phyloP scores from a whole-genome alignment of 2,113 vertebrate species.

The Sterna hirundo region DNA sequence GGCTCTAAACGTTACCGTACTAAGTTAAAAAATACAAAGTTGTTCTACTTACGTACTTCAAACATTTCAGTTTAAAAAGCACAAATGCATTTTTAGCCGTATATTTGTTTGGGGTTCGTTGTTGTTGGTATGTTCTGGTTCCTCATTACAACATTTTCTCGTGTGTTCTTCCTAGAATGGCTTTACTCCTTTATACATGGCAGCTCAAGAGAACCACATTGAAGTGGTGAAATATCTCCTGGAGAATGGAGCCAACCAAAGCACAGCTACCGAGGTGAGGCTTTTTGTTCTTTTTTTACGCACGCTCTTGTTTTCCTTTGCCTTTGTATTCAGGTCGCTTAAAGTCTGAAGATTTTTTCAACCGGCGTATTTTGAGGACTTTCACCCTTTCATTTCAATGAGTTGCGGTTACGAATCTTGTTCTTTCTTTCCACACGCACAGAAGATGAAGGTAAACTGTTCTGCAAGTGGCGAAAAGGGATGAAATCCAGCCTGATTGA shows the following conservation, averaged over 20 bases:
- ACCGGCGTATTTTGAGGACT: neutral
- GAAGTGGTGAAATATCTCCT: slow-evolving; percentile 95
- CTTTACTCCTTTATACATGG: slow-evolving; percentile 98
- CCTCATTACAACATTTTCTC: neutral
- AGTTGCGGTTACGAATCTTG: neutral
- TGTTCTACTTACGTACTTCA: neutral
- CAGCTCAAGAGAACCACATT: slow-evolving; percentile 96
- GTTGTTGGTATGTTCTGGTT: neutral
- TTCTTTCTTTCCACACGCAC: neutral
- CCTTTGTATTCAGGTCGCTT: neutral
- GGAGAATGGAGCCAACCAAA: slow-evolving; percentile 98
- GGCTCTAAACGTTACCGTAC: neutral
- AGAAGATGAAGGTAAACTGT: neutral
- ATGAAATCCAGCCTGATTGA: neutral
- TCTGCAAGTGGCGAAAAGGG: neutral
- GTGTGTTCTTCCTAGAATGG: slow-evolving; percentile 84
- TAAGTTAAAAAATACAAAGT: neutral
- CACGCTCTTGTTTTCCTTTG: neutral
- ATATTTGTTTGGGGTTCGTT: neutral
- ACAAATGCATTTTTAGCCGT: neutral
- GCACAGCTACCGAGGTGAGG: slow-evolving; percentile 94
- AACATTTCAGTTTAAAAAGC: neutral
- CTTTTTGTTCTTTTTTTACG: neutral
- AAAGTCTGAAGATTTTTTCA: neutral
- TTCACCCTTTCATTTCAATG: neutral